Conservation (phyloP, 2,888 invertebrate species). For the Margaritifera margaritifera region DNA sequence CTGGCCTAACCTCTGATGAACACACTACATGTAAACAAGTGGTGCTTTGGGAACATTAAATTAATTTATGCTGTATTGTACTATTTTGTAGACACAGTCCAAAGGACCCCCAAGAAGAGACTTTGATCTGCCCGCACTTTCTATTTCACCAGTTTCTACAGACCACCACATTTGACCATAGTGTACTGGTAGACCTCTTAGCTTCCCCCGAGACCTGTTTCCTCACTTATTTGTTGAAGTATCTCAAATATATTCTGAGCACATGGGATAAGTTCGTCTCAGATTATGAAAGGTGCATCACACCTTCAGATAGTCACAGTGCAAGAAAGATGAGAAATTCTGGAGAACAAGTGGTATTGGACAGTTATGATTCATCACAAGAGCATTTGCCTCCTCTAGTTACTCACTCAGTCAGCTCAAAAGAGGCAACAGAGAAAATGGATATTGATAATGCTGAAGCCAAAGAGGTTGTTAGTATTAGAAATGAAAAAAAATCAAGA, state of each 20-base stretch:
- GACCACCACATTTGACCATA: conserved; percentile 47
- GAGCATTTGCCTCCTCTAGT: too few relatives aligned
- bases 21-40: too few relatives aligned
- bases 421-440: neutral
- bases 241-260: conserved; percentile 43
- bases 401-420: too few relatives aligned
- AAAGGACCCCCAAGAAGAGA: too few relatives aligned
- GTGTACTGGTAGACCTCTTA: conserved; percentile 56
- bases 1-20: too few relatives aligned
- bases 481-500: neutral
- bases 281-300: neutral
- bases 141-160: conserved; percentile 42
- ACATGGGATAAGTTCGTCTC: conserved; percentile 48
- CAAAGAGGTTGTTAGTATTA: conserved; percentile 5
- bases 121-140: too few relatives aligned
- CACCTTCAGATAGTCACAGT: neutral
- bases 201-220: conserved; percentile 66
- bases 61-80: too few relatives aligned
- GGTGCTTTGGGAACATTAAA: too few relatives aligned
- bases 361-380: neutral
- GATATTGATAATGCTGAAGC: conserved; percentile 20
- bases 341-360: neutral
- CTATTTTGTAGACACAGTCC: too few relatives aligned
- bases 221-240: conserved; percentile 49
- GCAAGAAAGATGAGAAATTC: neutral